These are phyloP conservation scores for Bugulina stolonifera DNA, from an alignment of 2,888 invertebrate species.

Conservation along the genomic window DNA sequence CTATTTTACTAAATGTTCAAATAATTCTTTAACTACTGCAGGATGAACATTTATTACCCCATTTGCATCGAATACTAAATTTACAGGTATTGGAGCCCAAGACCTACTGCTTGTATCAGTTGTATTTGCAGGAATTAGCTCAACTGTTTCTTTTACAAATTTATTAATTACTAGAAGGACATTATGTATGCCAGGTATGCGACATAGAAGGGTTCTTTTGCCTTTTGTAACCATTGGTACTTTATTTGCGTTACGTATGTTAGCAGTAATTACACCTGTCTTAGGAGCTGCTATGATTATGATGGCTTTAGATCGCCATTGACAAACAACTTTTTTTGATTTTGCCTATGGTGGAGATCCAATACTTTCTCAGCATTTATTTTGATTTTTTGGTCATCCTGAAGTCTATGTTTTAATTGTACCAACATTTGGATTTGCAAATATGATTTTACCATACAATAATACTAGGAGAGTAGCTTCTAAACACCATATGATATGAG, in stretches of 20 bases:
- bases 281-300: not conserved
- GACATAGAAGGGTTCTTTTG: not conserved
- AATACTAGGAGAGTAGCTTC: not conserved
- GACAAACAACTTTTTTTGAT: not conserved
- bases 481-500: not conserved
- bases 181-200: not conserved
- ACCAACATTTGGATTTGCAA: not conserved
- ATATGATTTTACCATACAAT: not conserved
- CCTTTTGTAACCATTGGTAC: not conserved
- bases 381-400: constrained; percentile 15
- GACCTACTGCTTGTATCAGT: not conserved
- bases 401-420: constrained; percentile 6
- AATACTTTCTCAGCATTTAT: constrained; percentile 1
- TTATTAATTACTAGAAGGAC: constrained; percentile 9
- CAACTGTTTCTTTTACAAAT: not conserved
- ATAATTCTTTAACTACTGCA: not conserved
- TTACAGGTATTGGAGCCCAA: not conserved
- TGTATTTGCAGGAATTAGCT: not conserved
- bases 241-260: not conserved
- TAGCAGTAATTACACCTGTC: not conserved
- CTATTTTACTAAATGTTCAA: not conserved
- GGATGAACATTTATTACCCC: not conserved
- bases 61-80: not conserved
- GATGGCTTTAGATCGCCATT: not conserved
- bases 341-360: constrained; percentile 3